A percentile compares a stretch with the other conserved stretches of the same genome.
Conservation (phyloP, 1,140 invertebrate genomes). For the Leptestheria dahalacensis region DNA sequence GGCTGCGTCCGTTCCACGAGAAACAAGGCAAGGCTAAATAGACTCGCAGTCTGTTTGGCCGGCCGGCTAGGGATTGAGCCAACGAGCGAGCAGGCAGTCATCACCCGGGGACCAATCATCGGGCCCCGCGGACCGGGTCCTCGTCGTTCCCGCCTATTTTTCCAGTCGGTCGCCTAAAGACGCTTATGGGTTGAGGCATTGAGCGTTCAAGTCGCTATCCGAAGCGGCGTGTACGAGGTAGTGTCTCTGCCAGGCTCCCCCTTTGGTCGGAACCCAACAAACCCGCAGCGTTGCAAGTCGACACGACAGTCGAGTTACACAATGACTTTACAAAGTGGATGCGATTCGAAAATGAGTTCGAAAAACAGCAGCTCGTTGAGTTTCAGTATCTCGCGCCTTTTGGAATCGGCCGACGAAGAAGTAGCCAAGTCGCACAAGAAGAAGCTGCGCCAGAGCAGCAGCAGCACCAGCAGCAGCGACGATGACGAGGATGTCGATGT, state of each 20-base stretch:
- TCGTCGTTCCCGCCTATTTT: too few relatives aligned
- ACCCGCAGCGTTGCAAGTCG: neutral
- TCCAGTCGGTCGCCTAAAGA: too few relatives aligned
- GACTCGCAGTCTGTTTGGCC: too few relatives aligned
- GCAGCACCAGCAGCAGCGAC: constrained; percentile 15
- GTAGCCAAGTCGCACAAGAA: neutral
- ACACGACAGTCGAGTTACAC: neutral
- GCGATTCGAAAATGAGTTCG: neutral
- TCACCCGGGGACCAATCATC: too few relatives aligned
- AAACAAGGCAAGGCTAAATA: too few relatives aligned
- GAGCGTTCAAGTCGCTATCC: neutral
- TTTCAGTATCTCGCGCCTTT: constrained; percentile 38
- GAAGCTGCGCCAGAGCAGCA: neutral
- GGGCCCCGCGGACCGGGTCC: too few relatives aligned
- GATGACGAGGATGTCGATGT: constrained; percentile 20
- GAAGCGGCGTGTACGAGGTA: neutral
- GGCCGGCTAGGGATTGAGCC: too few relatives aligned
- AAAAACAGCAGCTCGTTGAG: constrained; percentile 26
- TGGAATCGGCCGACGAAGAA: constrained; percentile 19
- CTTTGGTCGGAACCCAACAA: too few relatives aligned
- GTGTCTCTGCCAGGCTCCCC: too few relatives aligned
- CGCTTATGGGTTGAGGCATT: neutral
- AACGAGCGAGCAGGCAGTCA: too few relatives aligned
- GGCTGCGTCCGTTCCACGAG: too few relatives aligned
- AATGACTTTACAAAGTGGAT: neutral